Base-by-base conservation (phyloP, 2,888 invertebrate species). In the Phanerotoma sp. region DNA sequence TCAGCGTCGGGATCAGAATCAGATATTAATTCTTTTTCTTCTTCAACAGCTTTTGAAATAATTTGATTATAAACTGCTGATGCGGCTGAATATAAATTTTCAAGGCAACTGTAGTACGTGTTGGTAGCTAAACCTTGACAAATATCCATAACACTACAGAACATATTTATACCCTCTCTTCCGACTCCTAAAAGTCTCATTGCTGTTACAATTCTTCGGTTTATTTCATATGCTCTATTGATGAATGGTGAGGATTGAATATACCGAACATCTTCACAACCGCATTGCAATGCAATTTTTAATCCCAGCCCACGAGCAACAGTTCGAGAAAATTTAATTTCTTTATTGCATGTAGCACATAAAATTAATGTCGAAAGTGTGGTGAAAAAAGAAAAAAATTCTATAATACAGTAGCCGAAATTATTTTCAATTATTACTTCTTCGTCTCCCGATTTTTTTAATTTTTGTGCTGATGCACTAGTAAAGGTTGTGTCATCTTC, bases 91-190 rank as follows among this genome's bases (percentile, higher is more conserved):
- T 58, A 35, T 37, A 62, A 45, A 35, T 57, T 40, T 30, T 62
- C 48, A 44, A 64, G 22, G 37, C 56, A 55, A 42, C 41, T 42
- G 48, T 57, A 49, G 52, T 65, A 66, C 38, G 60, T 50, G 18
- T 18, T 50, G 56, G 61, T 58, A 22, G 56, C 40, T 25, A 64
- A 40, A 33, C 62, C 62, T 53, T 57, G 25, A 35, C 62, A 52
- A 35, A 67, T 62, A 54, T 68, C 63, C 66, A 70, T 66, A 30
- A 65, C 37, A 49, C 58, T 56, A 54, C 63, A 62, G 60, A 69
- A 69, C 30, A 69, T 35, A 55, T 69, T 65, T 16, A 70, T 49
- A 13, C 70, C 66, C 58, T 68, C 60, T 62, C 65, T 56, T 54
- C 58, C 62, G 25, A 69, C 40, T 45, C 66, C 66, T 42, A 70